Base-by-base conservation (phyloP, 1,140 invertebrate species). In the Cydia splendana region DNA sequence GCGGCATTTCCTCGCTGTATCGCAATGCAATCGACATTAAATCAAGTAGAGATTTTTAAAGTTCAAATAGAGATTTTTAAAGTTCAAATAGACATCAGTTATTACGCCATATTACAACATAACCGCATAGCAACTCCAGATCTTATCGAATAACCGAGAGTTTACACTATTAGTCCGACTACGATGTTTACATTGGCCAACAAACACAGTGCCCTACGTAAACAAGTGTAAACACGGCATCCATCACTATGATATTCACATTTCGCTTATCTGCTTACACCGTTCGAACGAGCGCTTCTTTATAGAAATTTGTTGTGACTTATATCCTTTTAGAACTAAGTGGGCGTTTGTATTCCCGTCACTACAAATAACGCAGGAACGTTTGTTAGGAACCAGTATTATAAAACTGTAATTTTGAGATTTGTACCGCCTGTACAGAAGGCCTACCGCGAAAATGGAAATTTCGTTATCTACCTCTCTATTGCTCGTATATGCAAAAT, bases 101-200 rank as follows among this genome's bases (percentile, higher is more conserved):
- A 53, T 53, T 53, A n/a, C 15, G 6, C 20, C 18, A 62, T n/a
- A 62, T 10, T 24, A 62, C n/a, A 24, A 24, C 9, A 62, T n/a
- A 62, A 30, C 28, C 65, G 30, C 30, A 69, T 69, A 69, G 65
- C 65, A 69, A 69, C 24, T 28, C 13, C 4, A 69, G 15, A 69
- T n/a, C 65, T 30, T n/a, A 69, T 34, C 28, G 28, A 34, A 38
- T 69, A 69, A 69, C 65, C 62, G 10, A 10, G 28, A 69, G 65
- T 69, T 69, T 69, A 69, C 65, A 69, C 28, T 69, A 69, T 38
- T 38, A 69, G 65, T 69, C 65, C 5, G 13, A 30, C 20, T 12
- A 13, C 65, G 65, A 69, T 69, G 65, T 69, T 69, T 69, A 69
- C 65, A 69, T 20, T 69, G 28, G 65, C 65, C 65, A n/a, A 20